phyloP scores from a whole-genome alignment of 2,888 invertebrate species.

The Malachius bipustulatus region DNA sequence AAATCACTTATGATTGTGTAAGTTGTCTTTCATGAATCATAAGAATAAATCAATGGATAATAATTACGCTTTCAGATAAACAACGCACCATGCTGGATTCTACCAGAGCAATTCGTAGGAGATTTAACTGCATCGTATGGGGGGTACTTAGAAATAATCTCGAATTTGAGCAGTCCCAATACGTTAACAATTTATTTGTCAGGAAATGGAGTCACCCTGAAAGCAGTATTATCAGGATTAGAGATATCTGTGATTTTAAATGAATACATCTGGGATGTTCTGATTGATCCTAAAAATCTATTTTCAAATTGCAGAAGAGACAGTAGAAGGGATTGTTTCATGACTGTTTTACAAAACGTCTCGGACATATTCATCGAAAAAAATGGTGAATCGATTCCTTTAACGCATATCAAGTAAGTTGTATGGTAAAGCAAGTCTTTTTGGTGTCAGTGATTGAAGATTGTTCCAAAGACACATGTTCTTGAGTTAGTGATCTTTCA shows the following conservation, averaged over 20 bases:
- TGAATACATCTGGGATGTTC: constrained; percentile 62
- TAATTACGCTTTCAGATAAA: background rate
- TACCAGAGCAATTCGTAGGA: constrained; percentile 71
- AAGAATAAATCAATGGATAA: background rate
- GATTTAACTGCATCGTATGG: constrained; percentile 87
- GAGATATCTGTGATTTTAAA: constrained; percentile 50
- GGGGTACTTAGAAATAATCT: constrained; percentile 69
- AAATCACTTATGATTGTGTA: constrained; percentile 1
- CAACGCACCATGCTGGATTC: constrained; percentile 52
- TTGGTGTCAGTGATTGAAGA: too few species aligned
- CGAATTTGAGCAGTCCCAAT: constrained; percentile 52
- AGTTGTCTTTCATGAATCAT: too few species aligned
- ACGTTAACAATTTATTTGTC: constrained; percentile 62
- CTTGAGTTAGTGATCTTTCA: too few species aligned
- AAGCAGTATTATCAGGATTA: constrained; percentile 17
- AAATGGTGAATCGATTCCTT: too few species aligned
- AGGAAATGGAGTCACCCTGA: constrained; percentile 46
- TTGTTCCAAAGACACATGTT: too few species aligned
- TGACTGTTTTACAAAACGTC: constrained; percentile 85
- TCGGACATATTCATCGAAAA: constrained; percentile 61
- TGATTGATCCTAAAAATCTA: constrained; percentile 21
- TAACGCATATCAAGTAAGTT: too few species aligned
- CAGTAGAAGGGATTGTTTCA: constrained; percentile 66
- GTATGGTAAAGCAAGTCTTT: too few species aligned
- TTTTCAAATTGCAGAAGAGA: constrained; percentile 36